These are phyloP conservation scores for Smutsia gigantea DNA, from an alignment of 2,797 vertebrate genomes.

Conservation along the genomic window DNA sequence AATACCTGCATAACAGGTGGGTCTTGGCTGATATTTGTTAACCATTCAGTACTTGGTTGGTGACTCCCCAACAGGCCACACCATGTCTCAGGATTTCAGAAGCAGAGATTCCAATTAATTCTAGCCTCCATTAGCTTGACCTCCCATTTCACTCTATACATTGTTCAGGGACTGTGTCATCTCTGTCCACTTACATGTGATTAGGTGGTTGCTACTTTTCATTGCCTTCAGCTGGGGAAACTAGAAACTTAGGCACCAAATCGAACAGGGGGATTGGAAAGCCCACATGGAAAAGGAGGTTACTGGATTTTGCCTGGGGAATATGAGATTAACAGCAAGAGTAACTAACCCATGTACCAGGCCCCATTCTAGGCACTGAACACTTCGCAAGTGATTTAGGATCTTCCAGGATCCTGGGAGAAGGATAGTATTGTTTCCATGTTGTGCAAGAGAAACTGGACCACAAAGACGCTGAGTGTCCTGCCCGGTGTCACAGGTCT, in stretches of 20 bases:
- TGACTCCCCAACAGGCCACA: not conserved
- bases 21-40: not conserved
- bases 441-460: not conserved
- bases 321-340: not conserved
- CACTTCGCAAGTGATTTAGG: not conserved
- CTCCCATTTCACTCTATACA: not conserved
- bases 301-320: not conserved
- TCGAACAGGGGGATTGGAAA: not conserved
- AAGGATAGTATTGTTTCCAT: not conserved
- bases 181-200: not conserved
- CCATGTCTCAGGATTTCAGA: not conserved
- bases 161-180: not conserved
- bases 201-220: slow-evolving; percentile 10
- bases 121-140: not conserved
- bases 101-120: not conserved
- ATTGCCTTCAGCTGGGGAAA: not conserved
- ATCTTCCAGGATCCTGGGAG: not conserved
- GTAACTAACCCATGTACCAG: not conserved
- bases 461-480: not conserved
- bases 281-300: not conserved
- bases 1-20: not conserved
- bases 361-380: not conserved
- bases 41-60: not conserved
- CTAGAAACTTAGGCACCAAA: not conserved
- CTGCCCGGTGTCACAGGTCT: not conserved